Base-by-base conservation (phyloP, 2,888 invertebrate species). In the Trachelus troglodyta region DNA sequence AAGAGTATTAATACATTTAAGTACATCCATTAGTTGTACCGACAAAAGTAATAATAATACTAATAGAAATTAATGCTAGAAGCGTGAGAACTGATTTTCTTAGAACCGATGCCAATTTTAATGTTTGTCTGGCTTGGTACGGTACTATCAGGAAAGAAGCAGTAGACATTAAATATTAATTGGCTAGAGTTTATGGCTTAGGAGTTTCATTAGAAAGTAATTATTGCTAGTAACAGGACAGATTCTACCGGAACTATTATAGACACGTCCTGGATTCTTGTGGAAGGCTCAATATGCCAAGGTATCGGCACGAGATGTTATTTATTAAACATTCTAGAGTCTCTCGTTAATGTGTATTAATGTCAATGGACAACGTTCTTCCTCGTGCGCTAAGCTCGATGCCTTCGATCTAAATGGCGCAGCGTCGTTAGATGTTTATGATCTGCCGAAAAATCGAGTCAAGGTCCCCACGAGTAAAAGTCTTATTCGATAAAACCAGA, bases 21-120 rank as follows among this genome's bases (percentile, higher is more conserved):
- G 56, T 9, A 56, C 56, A 23, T 2, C 56, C 2, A 56, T 23
- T 56, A 56, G 23, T 56, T 23, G 9, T 56, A 23, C 0, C 56
- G 56, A 56, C 2, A 2, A 23, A 23, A 56, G 1, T 56, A 23
- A 23, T 56, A 56, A 9, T 9, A 23, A 56, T 9, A 56, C 23
- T 56, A 23, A 56, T 9, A 56, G 9, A 23, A 23, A 56, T 23
- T 23, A 23, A 23, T 23, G 56, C 15, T 56, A 9, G 6, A 23
- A 56, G 56, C 23, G 23, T 23, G 56, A 23, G 23, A 56, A 56
- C 1, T 23, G 15, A 56, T 23, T 56, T 56, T 56, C 23, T 56
- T 34, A 56, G 78, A 80, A 81, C 81, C 80, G 80, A 77, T 76
- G 85, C 85, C 86, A 87, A 88, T 86, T 87, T 79, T 73, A 87